Base-by-base conservation (phyloP, 2,797 vertebrate species). In the Peromyscus melanophrys region DNA sequence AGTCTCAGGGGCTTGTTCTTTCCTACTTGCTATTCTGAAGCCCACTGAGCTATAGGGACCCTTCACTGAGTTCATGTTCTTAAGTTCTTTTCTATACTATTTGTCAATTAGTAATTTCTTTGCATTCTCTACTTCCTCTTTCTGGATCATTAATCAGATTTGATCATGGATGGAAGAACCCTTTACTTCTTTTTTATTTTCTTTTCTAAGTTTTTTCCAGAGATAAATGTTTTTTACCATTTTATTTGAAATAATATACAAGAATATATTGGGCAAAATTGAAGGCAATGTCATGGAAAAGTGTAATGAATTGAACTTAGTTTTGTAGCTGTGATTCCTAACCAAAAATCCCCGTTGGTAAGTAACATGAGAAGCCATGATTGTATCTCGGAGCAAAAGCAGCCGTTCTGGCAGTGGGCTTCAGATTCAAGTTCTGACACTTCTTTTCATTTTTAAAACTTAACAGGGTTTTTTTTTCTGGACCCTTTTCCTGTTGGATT, bases 161-260 rank as follows among this genome's bases (percentile, higher is more conserved):
- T 34, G 37, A 40, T 80, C 23, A 55, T 67, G 29, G 61, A 78
- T 85, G 40, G 19, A 23, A 80, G 73, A 83, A n/a, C 46, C 19
- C 19, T 89, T 37, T 78, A 59, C 34, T 77, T 85, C 81, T n/a
- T 81, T 29, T 16, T 23, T 21, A 65, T 65, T 65, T 31, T 40
- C 11, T 73, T 69, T 37, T 59, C 21, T 90, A 29, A 25, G 16
- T 77, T 92, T 86, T 17, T 84, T 65, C 87, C 65, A n/a, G 46
- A 87, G 46, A 49, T 89, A 81, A 75, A 81, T 5, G 71, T 81
- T 90, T 73, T 63, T 65, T 84, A 49, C 65, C 98, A 98, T 99
- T 99, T 99, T 99, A 99, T 99, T 99, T 99, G 99, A 99, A 99
- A 99, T 99, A 99, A 99, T 99, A 99, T 99, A 99, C 99, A 99